phyloP scores from a whole-genome alignment of 2,888 invertebrate species.

The Stegophylla sp. region DNA sequence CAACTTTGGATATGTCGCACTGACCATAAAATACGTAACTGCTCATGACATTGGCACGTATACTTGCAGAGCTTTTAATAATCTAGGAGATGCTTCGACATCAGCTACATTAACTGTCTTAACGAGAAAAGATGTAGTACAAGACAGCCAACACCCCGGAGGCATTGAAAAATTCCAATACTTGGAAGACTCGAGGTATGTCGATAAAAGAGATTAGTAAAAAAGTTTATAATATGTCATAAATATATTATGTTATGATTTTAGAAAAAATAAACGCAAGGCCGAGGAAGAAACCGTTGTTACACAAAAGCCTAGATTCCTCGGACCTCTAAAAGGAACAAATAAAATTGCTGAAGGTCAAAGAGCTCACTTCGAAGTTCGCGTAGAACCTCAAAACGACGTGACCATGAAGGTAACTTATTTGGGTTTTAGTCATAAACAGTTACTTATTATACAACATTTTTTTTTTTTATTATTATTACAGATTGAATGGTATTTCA shows the following conservation, averaged over 20 bases:
- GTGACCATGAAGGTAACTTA: constrained; percentile 75
- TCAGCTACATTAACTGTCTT: constrained; percentile 82
- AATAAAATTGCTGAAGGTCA: constrained; percentile 92
- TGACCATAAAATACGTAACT: constrained; percentile 90
- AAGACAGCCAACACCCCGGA: constrained; percentile 90
- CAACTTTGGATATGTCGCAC: constrained; percentile 92
- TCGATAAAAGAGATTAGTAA: not conserved
- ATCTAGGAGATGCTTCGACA: constrained; percentile 84
- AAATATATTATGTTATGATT: constrained; percentile 70
- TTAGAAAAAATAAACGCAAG: constrained; percentile 66
- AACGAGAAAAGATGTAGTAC: constrained; percentile 83
- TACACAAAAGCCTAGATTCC: constrained; percentile 83
- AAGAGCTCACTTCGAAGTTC: constrained; percentile 91
- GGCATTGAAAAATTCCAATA: constrained; percentile 90
- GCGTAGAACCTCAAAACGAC: constrained; percentile 94
- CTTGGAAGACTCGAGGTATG: constrained; percentile 74
- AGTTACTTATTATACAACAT: not conserved
- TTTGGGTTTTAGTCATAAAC: not conserved
- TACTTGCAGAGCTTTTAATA: constrained; percentile 86
- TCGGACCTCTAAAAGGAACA: constrained; percentile 89
- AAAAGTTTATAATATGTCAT: constrained; percentile 61
- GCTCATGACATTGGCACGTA: constrained; percentile 89
- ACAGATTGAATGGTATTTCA: constrained; percentile 93
- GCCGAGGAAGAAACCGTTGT: constrained; percentile 76
- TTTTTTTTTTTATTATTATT: constrained; percentile 35